Evolutionary conservation across 2,113 vertebrate species (phyloP).

Genomic region (Redunca redunca): DNA sequence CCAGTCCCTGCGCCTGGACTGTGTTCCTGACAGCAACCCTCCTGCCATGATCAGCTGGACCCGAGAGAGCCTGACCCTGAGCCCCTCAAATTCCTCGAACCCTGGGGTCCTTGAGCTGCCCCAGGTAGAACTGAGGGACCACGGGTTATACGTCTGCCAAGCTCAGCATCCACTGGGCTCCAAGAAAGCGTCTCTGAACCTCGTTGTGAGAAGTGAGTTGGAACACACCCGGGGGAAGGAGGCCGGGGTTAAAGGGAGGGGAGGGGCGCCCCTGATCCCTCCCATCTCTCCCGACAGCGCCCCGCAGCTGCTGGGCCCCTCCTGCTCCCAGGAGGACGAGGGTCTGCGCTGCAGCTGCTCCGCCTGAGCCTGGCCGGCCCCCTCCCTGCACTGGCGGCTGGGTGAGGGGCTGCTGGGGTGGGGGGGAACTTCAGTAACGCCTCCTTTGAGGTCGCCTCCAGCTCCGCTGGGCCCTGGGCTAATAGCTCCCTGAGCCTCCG

Average conservation of each 20-base stretch:
- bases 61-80: background rate
- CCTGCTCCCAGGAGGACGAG: background rate
- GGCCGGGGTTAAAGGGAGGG: background rate
- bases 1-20: background rate
- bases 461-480: background rate
- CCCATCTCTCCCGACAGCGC: background rate
- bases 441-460: background rate
- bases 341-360: conserved; percentile 6
- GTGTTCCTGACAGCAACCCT: background rate
- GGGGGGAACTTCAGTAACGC: background rate
- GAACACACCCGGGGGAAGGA: background rate
- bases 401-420: background rate
- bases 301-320: background rate
- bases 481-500: background rate
- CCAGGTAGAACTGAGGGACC: background rate
- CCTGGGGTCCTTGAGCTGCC: background rate
- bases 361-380: background rate
- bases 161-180: background rate
- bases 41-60: background rate
- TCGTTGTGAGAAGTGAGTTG: background rate
- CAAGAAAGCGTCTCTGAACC: background rate
- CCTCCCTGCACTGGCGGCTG: background rate
- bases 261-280: background rate
- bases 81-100: background rate
- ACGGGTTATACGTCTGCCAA: background rate